Evolutionary conservation across 2,797 vertebrate genomes (phyloP).

Genomic region (Coreius guichenoti): DNA sequence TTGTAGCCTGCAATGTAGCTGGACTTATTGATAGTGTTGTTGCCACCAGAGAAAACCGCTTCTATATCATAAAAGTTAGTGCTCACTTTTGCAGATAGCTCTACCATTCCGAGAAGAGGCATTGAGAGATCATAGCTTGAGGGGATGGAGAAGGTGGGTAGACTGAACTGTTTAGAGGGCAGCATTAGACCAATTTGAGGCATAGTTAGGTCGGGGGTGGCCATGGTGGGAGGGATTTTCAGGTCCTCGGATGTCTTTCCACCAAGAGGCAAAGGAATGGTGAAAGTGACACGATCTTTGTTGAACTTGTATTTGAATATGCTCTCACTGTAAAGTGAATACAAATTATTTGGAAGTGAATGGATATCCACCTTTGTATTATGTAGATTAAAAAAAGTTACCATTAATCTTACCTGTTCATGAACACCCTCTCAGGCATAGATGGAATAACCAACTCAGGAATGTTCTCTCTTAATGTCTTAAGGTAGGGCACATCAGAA

Average conservation of each 20-base stretch:
- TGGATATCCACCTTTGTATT: background rate
- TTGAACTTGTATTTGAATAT: slow-evolving; percentile 85
- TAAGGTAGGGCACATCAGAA: slow-evolving; percentile 76
- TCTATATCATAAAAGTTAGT: slow-evolving; percentile 93
- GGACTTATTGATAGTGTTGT: slow-evolving; percentile 76
- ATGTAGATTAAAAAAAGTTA: slow-evolving; percentile 11
- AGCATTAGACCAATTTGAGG: slow-evolving; percentile 80
- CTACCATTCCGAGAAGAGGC: slow-evolving; percentile 84
- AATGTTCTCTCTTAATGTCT: slow-evolving; percentile 77
- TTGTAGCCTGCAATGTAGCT: slow-evolving; percentile 76
- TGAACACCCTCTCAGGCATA: slow-evolving; percentile 88
- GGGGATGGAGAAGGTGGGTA: slow-evolving; percentile 86
- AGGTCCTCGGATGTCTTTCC: slow-evolving; percentile 86
- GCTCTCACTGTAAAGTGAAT: slow-evolving; percentile 70
- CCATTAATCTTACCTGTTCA: slow-evolving; percentile 83
- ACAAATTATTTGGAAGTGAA: background rate
- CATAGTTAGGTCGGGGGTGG: slow-evolving; percentile 77
- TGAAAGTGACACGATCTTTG: slow-evolving; percentile 78
- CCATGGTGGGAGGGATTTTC: slow-evolving; percentile 73
- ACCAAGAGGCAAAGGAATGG: slow-evolving; percentile 86
- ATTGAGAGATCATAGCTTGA: slow-evolving; percentile 78
- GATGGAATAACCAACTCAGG: slow-evolving; percentile 77
- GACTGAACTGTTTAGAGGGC: slow-evolving; percentile 73
- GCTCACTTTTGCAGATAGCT: slow-evolving; percentile 83
- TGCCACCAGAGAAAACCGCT: slow-evolving; percentile 78